Evolutionary conservation across 2,113 vertebrate genomes (phyloP).

Genomic region (Limnothrissa miodon): DNA sequence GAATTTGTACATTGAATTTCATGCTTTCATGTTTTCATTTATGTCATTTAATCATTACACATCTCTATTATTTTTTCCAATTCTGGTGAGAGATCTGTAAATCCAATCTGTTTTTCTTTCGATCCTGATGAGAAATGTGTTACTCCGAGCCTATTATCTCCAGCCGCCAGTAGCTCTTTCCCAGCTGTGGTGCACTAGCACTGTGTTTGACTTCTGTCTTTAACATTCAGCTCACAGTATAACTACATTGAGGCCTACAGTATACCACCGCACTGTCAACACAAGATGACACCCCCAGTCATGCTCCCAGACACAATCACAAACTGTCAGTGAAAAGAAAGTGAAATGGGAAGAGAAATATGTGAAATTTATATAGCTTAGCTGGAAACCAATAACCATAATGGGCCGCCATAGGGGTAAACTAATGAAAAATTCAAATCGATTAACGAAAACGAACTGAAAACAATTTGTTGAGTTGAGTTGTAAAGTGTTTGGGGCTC

Average conservation of each 20-base stretch:
- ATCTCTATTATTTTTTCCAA: background rate
- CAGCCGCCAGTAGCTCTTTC: background rate
- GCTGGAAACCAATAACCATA: background rate
- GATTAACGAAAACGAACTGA: background rate
- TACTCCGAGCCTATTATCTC: background rate
- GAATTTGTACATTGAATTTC: background rate
- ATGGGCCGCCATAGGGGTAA: slow-evolving; percentile 1
- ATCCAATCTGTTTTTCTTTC: background rate
- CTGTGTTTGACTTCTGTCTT: background rate
- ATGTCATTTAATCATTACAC: background rate
- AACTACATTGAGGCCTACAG: background rate
- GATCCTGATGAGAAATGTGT: background rate
- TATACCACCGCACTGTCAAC: background rate
- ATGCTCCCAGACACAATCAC: slow-evolving; percentile 10
- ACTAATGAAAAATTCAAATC: slow-evolving; percentile 9
- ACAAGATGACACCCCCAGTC: background rate
- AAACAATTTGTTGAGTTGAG: background rate
- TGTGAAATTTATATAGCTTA: background rate
- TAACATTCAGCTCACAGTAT: background rate
- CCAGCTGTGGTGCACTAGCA: background rate
- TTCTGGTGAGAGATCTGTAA: no score
- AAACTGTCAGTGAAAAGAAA: background rate
- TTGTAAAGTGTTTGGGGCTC: background rate
- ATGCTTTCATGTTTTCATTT: background rate
- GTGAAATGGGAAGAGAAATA: background rate